Base-by-base conservation (phyloP, 2,797 vertebrate species). In the Aeoliscus strigatus region DNA sequence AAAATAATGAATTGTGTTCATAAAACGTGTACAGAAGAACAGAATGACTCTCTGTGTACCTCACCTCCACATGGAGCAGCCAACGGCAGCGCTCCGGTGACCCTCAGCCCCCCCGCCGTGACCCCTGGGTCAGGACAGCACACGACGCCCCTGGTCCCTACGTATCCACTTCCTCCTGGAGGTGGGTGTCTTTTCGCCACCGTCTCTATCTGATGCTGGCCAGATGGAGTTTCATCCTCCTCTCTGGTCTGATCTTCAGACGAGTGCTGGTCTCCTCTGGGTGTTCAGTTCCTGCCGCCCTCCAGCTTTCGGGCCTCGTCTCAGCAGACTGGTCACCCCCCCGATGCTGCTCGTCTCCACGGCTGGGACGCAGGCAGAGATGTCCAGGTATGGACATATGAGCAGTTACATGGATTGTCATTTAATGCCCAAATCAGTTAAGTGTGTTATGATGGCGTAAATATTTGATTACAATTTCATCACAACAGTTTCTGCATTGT, bases 181-280 rank as follows among this genome's bases (percentile, higher is more conserved):
- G 86, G 87, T 89, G 26, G 51, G 79, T 65, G 16, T 40, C 3
- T 33, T n/a, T 18, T 8, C n/a, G n/a, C n/a, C n/a, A n/a, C n/a
- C n/a, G n/a, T n/a, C n/a, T n/a, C n/a, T n/a, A n/a, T n/a, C n/a
- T n/a, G n/a, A n/a, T n/a, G n/a, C n/a, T n/a, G n/a, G n/a, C n/a
- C n/a, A n/a, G n/a, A n/a, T n/a, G n/a, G n/a, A n/a, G n/a, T n/a
- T n/a, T n/a, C n/a, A n/a, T n/a, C n/a, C n/a, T n/a, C n/a, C n/a
- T n/a, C n/a, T n/a, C n/a, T 9, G 8, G 25, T 27, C 4, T 21
- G 3, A 14, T 24, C 5, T 39, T 8, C 6, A 96, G 93, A 89
- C 25, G 80, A 88, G 27, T 94, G 93, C 70, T 92, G 88, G 75
- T 70, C 71, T 25, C 88, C 88, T 3, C 67, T 95, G 55, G 90